These are phyloP conservation scores for Zoanthus sociatus DNA, from an alignment of 92 coral and sea anemone species.

Conservation along the genomic window DNA sequence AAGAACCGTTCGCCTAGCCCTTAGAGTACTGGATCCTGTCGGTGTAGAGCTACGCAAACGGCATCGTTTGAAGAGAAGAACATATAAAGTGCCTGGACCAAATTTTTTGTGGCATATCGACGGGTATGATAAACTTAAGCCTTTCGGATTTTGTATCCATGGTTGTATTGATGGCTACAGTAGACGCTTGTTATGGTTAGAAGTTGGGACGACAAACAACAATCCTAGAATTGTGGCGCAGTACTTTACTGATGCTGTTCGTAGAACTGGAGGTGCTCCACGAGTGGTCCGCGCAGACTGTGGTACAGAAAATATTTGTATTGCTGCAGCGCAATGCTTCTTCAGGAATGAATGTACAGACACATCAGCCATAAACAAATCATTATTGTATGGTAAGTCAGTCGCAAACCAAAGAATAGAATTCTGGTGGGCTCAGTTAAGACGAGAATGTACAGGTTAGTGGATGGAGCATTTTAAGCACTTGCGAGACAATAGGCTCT, in stretches of 20 bases:
- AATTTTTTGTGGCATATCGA: neutral
- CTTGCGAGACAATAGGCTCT: slow-evolving; percentile 40
- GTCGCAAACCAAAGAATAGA: slow-evolving; percentile 38
- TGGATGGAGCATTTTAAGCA: slow-evolving; percentile 24
- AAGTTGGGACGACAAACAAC: slow-evolving; percentile 28
- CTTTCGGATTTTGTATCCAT: no score
- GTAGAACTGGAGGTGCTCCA: slow-evolving; percentile 30
- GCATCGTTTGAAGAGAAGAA: slow-evolving; percentile 26
- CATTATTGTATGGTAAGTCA: slow-evolving; percentile 37
- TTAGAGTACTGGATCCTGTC: slow-evolving; percentile 48
- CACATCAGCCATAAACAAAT: slow-evolving; percentile 10
- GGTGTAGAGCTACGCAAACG: slow-evolving; percentile 37
- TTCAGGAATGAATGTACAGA: slow-evolving; percentile 29
- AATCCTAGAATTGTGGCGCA: slow-evolving; percentile 37
- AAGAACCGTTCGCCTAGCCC: slow-evolving; percentile 36
- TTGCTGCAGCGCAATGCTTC: slow-evolving; percentile 34
- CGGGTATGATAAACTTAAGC: no score
- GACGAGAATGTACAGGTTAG: slow-evolving; percentile 35
- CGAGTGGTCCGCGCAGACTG: slow-evolving; percentile 40
- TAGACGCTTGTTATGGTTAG: slow-evolving; percentile 19
- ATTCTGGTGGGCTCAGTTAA: slow-evolving; percentile 35
- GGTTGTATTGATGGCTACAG: no score
- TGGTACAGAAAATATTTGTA: slow-evolving; percentile 33
- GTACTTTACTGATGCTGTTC: slow-evolving; percentile 34
- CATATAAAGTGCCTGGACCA: slow-evolving; percentile 1